Percentiles rank a stretch among this genome's conserved stretches.
Conservation (phyloP, 2,888 invertebrate genomes). For the Drosophila barbarae region DNA sequence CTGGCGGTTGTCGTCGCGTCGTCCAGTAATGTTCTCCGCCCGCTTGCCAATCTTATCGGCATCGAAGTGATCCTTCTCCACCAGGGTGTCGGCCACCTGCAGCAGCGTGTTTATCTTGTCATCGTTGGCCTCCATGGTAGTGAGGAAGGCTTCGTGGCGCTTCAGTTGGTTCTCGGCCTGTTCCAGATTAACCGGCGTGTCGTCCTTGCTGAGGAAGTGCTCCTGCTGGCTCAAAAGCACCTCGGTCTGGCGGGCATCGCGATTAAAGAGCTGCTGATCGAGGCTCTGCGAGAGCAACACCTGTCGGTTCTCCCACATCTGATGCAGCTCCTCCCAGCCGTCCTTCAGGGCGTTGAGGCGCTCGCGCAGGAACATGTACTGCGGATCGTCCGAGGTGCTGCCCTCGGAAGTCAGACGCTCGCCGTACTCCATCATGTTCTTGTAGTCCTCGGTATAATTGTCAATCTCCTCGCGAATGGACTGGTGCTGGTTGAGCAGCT, state of each 20-base stretch:
- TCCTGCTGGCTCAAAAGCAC: conserved; percentile 99
- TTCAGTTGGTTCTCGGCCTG: conserved; percentile 98
- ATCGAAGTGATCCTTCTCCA: conserved; percentile 96
- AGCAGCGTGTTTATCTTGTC: conserved; percentile 99
- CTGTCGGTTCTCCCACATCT: conserved; percentile 99
- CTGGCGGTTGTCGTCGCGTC: conserved; percentile 93
- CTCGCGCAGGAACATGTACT: conserved; percentile 99
- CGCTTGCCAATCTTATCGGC: conserved; percentile 98
- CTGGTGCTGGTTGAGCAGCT: conserved; percentile 97
- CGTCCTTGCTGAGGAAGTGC: conserved; percentile 97
- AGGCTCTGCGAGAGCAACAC: conserved; percentile 95
- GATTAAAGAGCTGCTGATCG: conserved; percentile 95
- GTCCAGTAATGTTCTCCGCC: conserved; percentile 94
- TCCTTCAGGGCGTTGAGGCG: conserved; percentile 98
- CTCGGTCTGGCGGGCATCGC: conserved; percentile 98
- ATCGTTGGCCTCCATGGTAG: conserved; percentile 99
- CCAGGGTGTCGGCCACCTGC: conserved; percentile 93
- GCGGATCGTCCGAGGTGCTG: conserved; percentile 95
- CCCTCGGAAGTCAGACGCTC: conserved; percentile 94
- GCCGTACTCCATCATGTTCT: conserved; percentile 99
- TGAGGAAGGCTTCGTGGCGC: conserved; percentile 98
- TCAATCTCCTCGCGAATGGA: conserved; percentile 99
- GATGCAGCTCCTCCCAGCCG: conserved; percentile 99
- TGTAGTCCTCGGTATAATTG: conserved; percentile 98
- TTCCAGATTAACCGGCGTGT: conserved; percentile 95